These are phyloP conservation scores for Rhogogaster chlorosoma DNA, from an alignment of 2,888 invertebrate genomes.

Conservation along the genomic window DNA sequence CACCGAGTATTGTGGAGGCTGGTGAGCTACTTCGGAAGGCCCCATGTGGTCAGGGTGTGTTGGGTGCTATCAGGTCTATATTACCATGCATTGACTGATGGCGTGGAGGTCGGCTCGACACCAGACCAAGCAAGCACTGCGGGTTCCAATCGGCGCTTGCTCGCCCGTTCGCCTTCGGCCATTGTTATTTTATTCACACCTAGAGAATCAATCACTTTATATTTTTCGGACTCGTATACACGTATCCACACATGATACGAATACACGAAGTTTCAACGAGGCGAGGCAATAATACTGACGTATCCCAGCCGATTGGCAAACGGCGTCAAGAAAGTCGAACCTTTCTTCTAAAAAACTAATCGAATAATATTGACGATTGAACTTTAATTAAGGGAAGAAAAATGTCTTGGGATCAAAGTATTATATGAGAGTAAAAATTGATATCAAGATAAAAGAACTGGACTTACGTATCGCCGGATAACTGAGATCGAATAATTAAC, in stretches of 20 bases:
- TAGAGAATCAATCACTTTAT: constrained; percentile 45
- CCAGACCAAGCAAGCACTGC: constrained; percentile 17
- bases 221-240: constrained; percentile 11
- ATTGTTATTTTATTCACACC: constrained; percentile 49
- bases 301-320: constrained; percentile 24
- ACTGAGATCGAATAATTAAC: constrained; percentile 32
- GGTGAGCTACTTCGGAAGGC: constrained; percentile 57
- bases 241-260: not conserved
- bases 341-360: not conserved
- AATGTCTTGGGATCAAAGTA: too few relatives aligned
- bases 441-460: not conserved
- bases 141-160: constrained; percentile 44
- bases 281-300: constrained; percentile 7
- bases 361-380: too few relatives aligned
- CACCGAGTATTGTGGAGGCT: constrained; percentile 30
- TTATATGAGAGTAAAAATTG: not conserved
- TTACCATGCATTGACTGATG: constrained; percentile 50
- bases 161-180: constrained; percentile 40
- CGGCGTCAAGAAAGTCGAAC: not conserved
- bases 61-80: constrained; percentile 51
- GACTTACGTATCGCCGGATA: not conserved
- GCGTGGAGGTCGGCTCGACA: constrained; percentile 29
- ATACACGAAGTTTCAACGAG: not conserved
- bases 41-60: constrained; percentile 58
- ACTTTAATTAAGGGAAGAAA: too few relatives aligned